phyloP scores from a whole-genome alignment of 2,113 vertebrate species.

The Oncorhynchus nerka region DNA sequence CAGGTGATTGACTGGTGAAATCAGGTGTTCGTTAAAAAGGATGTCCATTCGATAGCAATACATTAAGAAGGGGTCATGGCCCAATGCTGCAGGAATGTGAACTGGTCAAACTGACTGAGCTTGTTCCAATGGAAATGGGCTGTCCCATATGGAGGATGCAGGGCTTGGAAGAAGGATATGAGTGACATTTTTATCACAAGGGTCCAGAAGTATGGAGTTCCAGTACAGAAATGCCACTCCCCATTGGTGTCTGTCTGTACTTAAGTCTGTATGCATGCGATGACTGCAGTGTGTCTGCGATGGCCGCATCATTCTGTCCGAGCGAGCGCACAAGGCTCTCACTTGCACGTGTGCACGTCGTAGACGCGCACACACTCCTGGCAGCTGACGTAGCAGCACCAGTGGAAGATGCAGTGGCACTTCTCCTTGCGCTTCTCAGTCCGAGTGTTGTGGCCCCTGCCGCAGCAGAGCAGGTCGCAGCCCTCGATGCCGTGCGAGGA shows the following conservation, averaged over 20 bases:
- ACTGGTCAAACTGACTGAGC: background rate
- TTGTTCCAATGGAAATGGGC: conserved; percentile 25
- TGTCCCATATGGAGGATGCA: background rate
- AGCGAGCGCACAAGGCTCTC: conserved; percentile 36
- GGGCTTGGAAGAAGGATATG: conserved; percentile 35
- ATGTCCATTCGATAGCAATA: conserved; percentile 57
- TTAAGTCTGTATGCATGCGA: background rate
- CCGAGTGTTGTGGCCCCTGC: conserved; percentile 95
- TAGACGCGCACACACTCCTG: conserved; percentile 94
- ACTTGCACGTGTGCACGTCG: conserved; percentile 98
- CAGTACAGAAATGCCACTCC: conserved; percentile 52
- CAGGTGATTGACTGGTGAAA: conserved; percentile 26
- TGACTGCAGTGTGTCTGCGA: background rate
- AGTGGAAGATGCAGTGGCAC: conserved; percentile 99
- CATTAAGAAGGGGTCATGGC: conserved; percentile 49
- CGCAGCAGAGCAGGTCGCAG: conserved; percentile 96
- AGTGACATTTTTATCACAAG: conserved; percentile 27
- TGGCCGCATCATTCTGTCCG: background rate
- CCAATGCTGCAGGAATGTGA: conserved; percentile 30
- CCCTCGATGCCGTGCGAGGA: conserved; percentile 97
- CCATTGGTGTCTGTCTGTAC: background rate
- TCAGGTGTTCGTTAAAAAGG: conserved; percentile 59
- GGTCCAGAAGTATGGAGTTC: conserved; percentile 32
- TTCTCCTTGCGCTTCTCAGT: conserved; percentile 98
- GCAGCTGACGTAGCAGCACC: conserved; percentile 99